Conservation (phyloP, 1,140 invertebrate species). For the Matsumurasca onukii region DNA sequence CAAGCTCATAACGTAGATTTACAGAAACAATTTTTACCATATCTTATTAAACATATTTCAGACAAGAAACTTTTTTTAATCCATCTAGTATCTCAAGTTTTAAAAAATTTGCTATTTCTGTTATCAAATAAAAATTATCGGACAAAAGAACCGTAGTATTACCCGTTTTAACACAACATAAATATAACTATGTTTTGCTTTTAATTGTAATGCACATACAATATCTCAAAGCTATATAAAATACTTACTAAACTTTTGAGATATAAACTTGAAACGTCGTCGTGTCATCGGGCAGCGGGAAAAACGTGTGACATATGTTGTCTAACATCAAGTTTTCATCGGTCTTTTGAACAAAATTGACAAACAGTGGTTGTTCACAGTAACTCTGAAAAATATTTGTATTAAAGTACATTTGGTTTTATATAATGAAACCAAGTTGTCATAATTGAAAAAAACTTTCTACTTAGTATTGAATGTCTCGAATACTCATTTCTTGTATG, state of each 20-base stretch:
- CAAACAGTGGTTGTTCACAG: conserved; percentile 7
- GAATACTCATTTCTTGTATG: no score
- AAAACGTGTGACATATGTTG: conserved; percentile 5
- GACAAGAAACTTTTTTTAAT: no score
- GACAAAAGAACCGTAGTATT: background rate
- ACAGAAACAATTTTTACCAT: no score
- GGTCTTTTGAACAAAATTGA: background rate
- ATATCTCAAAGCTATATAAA: background rate
- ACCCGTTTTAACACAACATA: background rate
- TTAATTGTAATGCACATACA: background rate
- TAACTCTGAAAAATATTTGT: no score
- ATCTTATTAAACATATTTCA: no score
- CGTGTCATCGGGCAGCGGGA: conserved; percentile 11
- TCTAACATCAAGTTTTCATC: background rate
- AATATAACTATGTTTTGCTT: background rate
- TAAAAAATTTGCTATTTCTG: background rate
- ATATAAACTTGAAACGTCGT: conserved; percentile 3
- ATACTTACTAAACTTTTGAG: conserved; percentile 2
- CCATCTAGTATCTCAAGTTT: no score
- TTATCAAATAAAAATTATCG: background rate
- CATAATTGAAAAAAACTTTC: no score
- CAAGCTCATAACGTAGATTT: background rate
- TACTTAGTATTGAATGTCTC: no score
- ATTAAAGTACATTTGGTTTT: no score
- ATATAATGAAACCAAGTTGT: no score